A percentile compares a stretch with the other conserved stretches of the same genome.
Evolutionary conservation across 2,113 vertebrate genomes (phyloP).

Genomic region (Rostratula benghalensis): DNA sequence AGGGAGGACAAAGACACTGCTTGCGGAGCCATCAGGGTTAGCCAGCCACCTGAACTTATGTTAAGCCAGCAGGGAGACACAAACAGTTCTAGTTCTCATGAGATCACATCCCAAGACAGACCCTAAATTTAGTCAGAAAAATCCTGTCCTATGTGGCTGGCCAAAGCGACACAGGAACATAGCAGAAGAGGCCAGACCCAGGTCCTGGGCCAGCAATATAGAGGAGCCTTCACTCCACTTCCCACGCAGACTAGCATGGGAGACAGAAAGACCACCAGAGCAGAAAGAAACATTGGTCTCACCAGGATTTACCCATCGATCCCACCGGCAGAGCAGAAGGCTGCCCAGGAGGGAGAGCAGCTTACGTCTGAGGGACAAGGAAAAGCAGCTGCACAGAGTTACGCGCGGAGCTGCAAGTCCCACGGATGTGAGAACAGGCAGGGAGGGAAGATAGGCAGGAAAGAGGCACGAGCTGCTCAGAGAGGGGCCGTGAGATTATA

Average conservation of each 20-base stretch:
- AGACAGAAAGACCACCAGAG: no score
- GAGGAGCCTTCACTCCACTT: background rate
- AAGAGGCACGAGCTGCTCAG: background rate
- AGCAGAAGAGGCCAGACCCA: background rate
- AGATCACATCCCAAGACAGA: background rate
- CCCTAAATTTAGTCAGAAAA: background rate
- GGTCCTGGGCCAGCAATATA: rapidly evolving
- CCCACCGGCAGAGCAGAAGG: background rate
- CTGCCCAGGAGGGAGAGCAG: background rate
- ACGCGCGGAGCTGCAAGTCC: background rate
- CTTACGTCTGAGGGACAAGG: background rate
- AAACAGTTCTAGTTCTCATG: background rate
- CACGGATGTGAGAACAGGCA: background rate
- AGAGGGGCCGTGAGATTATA: background rate
- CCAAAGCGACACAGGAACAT: background rate
- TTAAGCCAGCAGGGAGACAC: background rate
- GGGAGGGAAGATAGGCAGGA: background rate
- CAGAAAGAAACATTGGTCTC: background rate
- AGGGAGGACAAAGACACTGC: background rate
- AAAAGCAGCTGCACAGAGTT: rapidly evolving
- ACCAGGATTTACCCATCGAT: background rate
- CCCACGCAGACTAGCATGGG: background rate
- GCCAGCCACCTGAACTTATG: background rate
- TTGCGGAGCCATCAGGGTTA: background rate
- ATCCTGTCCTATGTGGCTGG: background rate